Evolutionary conservation across 1,140 invertebrate species (phyloP).

Genomic region (Pissodes strobi): DNA sequence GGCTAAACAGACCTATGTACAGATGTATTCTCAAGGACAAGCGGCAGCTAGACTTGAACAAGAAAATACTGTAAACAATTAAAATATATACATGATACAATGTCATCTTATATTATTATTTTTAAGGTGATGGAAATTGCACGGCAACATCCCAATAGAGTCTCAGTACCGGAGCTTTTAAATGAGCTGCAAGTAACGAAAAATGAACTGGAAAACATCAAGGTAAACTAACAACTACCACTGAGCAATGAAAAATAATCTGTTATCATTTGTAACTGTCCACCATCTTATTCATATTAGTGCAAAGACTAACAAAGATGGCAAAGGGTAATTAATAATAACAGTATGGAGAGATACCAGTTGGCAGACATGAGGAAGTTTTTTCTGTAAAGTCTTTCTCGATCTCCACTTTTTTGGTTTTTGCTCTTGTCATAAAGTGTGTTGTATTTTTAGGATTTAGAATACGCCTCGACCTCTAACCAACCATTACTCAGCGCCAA

Average conservation of each 20-base stretch:
- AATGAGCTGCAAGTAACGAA: slow-evolving; percentile 79
- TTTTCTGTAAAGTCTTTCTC: too few relatives aligned
- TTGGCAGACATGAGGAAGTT: too few relatives aligned
- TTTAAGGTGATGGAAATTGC: slow-evolving; percentile 67
- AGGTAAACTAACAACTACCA: slow-evolving; percentile 69
- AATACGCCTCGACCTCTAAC: slow-evolving; percentile 68
- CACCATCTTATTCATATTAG: not conserved
- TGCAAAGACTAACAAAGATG: not conserved
- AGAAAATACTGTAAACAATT: slow-evolving; percentile 67
- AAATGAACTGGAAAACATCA: slow-evolving; percentile 81
- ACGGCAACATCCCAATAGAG: slow-evolving; percentile 63
- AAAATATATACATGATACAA: too few relatives aligned
- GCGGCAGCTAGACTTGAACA: slow-evolving; percentile 74
- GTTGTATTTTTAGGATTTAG: slow-evolving; percentile 67
- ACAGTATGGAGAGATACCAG: too few relatives aligned
- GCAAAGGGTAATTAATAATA: too few relatives aligned
- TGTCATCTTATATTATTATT: too few relatives aligned
- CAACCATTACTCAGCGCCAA: slow-evolving; percentile 83
- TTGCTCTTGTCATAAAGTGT: slow-evolving; percentile 7
- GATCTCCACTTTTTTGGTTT: slow-evolving; percentile 15
- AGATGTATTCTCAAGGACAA: slow-evolving; percentile 82
- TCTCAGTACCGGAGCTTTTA: slow-evolving; percentile 76
- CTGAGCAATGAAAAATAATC: too few relatives aligned
- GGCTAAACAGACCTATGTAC: slow-evolving; percentile 75
- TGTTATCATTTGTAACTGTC: not conserved